These are phyloP conservation scores for Pollenia angustigena DNA, from an alignment of 2,888 invertebrate species.

Conservation along the genomic window DNA sequence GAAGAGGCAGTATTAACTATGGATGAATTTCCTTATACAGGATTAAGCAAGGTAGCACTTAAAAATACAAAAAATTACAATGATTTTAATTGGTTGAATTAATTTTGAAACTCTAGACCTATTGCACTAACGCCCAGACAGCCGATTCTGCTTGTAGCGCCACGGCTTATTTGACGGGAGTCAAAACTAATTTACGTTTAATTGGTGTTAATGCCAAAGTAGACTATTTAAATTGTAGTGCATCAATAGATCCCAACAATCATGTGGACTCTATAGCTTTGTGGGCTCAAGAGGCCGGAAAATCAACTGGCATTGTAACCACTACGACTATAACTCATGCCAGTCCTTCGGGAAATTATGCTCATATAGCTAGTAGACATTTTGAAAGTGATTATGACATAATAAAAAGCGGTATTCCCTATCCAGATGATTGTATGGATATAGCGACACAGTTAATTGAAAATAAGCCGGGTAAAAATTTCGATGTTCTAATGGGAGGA, in stretches of 20 bases:
- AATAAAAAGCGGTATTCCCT: constrained; percentile 46
- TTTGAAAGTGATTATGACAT: constrained; percentile 89
- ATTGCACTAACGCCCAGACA: constrained; percentile 88
- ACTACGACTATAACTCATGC: constrained; percentile 92
- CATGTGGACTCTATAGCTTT: constrained; percentile 88
- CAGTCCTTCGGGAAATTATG: constrained; percentile 88
- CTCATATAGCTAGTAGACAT: constrained; percentile 87
- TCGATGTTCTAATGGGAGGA: constrained; percentile 91
- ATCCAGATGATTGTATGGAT: constrained; percentile 86
- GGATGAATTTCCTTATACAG: constrained; percentile 87
- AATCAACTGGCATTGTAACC: constrained; percentile 88
- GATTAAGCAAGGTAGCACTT: constrained; percentile 86
- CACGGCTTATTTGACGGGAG: constrained; percentile 85
- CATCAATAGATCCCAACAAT: constrained; percentile 86
- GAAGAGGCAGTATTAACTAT: constrained; percentile 87
- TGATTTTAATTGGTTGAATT: too few species aligned
- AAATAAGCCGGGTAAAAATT: constrained; percentile 87
- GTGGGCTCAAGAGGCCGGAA: constrained; percentile 88
- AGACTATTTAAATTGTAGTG: constrained; percentile 86
- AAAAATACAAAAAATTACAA: not conserved
- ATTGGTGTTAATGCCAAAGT: constrained; percentile 90
- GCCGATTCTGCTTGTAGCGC: constrained; percentile 89
- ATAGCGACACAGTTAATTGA: constrained; percentile 91
- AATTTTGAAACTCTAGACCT: constrained; percentile 84
- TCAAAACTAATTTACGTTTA: constrained; percentile 89